Conservation (phyloP, 1,140 invertebrate genomes). For the Lycorma delicatula region DNA sequence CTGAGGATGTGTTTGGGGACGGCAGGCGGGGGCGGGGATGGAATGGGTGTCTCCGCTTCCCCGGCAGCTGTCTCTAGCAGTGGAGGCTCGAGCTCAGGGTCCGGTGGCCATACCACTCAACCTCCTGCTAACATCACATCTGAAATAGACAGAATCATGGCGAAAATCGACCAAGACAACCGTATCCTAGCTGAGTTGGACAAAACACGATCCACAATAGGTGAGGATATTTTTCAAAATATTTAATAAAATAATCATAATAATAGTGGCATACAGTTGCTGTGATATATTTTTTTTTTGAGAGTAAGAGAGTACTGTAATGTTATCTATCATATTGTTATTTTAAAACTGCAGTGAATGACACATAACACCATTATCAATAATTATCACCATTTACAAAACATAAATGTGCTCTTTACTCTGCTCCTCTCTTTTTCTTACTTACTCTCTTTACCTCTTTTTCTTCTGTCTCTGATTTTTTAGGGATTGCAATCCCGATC, state of each 20-base stretch:
- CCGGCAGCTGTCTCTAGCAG: constrained; percentile 11
- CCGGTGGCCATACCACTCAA: constrained; percentile 6
- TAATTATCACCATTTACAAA: too few relatives aligned
- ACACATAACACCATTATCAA: too few relatives aligned
- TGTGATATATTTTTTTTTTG: too few relatives aligned
- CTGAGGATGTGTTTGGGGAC: constrained; percentile 15
- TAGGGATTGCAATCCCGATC: too few relatives aligned
- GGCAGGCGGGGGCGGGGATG: constrained; percentile 6
- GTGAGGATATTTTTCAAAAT: constrained; percentile 22
- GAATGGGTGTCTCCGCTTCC: neutral
- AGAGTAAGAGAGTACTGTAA: too few relatives aligned
- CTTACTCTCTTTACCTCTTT: too few relatives aligned
- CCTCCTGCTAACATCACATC: constrained; percentile 16
- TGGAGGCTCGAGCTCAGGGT: constrained; percentile 13
- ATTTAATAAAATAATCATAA: constrained; percentile 2
- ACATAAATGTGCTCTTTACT: too few relatives aligned
- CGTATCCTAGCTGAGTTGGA: constrained; percentile 83
- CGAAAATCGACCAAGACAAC: constrained; percentile 83
- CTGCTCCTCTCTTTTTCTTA: too few relatives aligned
- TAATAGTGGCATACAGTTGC: too few relatives aligned
- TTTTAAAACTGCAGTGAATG: too few relatives aligned
- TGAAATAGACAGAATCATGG: constrained; percentile 89
- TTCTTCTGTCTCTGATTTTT: too few relatives aligned
- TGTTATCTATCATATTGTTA: too few relatives aligned
- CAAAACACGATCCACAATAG: constrained; percentile 54